Conservation (phyloP, 1,140 invertebrate species). For the Drosophila seguyi region DNA sequence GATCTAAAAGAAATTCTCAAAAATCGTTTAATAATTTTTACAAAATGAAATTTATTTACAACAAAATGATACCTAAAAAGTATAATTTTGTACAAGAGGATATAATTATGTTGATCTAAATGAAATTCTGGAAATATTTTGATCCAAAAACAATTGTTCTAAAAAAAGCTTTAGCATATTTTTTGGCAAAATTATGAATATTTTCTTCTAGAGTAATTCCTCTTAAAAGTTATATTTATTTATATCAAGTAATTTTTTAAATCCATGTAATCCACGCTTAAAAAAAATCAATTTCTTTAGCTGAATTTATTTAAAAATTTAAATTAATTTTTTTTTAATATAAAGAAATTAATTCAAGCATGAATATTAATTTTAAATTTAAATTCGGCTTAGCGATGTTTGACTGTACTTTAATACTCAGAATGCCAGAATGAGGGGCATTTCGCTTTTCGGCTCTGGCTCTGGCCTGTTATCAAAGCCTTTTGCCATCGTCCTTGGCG, state of each 20-base stretch:
- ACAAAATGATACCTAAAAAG: too few species aligned
- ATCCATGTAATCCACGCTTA: too few species aligned
- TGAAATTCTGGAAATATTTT: not conserved
- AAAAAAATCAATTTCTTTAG: too few species aligned
- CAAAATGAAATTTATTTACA: too few species aligned
- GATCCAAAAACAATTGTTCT: not conserved
- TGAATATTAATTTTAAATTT: too few species aligned
- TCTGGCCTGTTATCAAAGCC: constrained; percentile 54
- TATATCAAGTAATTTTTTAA: too few species aligned
- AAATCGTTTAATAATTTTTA: too few species aligned
- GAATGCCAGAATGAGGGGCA: constrained; percentile 5
- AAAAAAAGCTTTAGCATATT: not conserved
- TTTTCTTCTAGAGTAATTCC: not conserved
- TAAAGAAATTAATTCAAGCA: not conserved
- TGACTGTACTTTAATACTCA: constrained; percentile 43
- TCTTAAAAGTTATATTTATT: not conserved
- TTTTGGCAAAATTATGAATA: not conserved
- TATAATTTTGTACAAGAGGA: too few species aligned
- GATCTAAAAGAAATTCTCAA: not conserved
- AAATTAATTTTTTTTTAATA: not conserved
- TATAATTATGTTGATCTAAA: too few species aligned
- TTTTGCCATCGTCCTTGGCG: constrained; percentile 47
- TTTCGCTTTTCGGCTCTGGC: constrained; percentile 16
- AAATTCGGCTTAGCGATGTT: constrained; percentile 12
- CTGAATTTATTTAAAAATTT: too few species aligned